Percentiles rank a stretch among this genome's conserved stretches.
phyloP scores from a whole-genome alignment of 2,797 vertebrate species.

The Ptychadena robeensis region DNA sequence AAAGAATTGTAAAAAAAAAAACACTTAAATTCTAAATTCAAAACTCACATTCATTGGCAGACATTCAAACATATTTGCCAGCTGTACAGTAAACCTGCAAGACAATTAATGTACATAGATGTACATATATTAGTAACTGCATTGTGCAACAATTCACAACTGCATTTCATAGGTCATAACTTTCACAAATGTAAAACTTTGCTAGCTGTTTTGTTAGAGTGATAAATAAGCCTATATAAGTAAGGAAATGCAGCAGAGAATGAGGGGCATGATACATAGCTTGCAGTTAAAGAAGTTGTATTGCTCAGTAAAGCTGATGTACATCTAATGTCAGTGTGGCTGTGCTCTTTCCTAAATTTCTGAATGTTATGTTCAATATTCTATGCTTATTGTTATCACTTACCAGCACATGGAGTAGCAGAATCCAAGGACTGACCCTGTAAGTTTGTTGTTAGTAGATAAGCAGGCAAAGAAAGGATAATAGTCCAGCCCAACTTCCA shows the following conservation, averaged over 20 bases:
- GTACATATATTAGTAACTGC: too few relatives aligned
- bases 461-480: constrained; percentile 62
- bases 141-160: too few relatives aligned
- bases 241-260: too few relatives aligned
- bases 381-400: neutral
- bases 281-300: too few relatives aligned
- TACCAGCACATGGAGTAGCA: constrained; percentile 60
- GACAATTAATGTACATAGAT: neutral
- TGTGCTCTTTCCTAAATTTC: too few relatives aligned
- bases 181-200: too few relatives aligned
- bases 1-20: neutral
- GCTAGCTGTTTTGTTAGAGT: too few relatives aligned
- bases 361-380: neutral
- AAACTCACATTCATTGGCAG: constrained; percentile 38
- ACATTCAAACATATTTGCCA: constrained; percentile 48
- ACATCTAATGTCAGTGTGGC: too few relatives aligned
- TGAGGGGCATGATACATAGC: too few relatives aligned
- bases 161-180: too few relatives aligned
- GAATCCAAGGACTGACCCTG: constrained; percentile 57
- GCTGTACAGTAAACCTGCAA: constrained; percentile 55
- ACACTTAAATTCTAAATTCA: neutral
- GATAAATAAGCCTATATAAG: too few relatives aligned
- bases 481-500: constrained; percentile 59
- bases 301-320: too few relatives aligned
- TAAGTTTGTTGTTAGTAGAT: constrained; percentile 39